phyloP scores from a whole-genome alignment of 2,888 invertebrate species.

The Agriopis aurantiaria region DNA sequence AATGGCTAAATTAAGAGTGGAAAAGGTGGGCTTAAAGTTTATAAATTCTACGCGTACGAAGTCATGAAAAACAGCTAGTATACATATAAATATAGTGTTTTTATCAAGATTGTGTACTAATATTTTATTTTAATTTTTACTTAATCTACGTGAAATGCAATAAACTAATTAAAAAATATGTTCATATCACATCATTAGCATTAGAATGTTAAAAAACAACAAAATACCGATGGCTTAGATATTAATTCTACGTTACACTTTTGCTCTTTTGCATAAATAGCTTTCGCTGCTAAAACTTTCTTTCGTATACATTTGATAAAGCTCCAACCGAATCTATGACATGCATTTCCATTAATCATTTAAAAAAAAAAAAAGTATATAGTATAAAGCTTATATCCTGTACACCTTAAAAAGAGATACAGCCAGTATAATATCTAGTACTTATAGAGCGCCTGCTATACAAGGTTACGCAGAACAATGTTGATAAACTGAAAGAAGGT shows the following conservation, averaged over 20 bases:
- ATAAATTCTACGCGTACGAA: no score
- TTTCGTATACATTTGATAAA: constrained; percentile 32
- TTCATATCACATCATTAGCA: constrained; percentile 36
- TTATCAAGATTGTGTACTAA: no score
- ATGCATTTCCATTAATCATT: constrained; percentile 33
- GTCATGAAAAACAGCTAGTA: no score
- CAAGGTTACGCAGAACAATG: not conserved
- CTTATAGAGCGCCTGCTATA: not conserved
- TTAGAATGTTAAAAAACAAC: constrained; percentile 35
- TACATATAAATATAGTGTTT: no score
- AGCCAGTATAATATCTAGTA: not conserved
- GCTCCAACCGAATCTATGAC: constrained; percentile 15
- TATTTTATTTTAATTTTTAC: not conserved
- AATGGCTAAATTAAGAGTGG: no score
- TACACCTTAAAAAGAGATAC: constrained; percentile 19
- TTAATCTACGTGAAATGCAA: not conserved
- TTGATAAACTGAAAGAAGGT: not conserved
- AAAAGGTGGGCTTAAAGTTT: not conserved
- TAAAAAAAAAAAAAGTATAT: constrained; percentile 16
- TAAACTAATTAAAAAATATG: constrained; percentile 12
- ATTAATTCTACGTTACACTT: constrained; percentile 36
- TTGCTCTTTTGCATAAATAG: constrained; percentile 44
- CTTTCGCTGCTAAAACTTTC: constrained; percentile 37
- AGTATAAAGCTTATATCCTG: constrained; percentile 29
- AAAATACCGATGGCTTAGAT: constrained; percentile 33